phyloP scores from a whole-genome alignment of 2,113 vertebrate species.

The Typhlomys cinereus region DNA sequence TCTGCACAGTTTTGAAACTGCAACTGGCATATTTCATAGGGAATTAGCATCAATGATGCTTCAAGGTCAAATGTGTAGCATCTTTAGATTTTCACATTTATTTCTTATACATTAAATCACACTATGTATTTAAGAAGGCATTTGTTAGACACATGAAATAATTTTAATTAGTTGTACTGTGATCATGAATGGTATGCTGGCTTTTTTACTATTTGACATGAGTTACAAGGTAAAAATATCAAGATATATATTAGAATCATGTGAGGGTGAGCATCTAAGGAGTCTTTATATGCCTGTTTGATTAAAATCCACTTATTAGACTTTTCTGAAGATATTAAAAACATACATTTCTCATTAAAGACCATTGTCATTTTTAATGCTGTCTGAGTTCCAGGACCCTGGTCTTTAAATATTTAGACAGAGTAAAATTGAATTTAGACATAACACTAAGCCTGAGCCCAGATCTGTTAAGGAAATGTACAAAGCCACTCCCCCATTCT shows the following conservation, averaged over 20 bases:
- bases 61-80: constrained; percentile 73
- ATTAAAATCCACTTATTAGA: not conserved
- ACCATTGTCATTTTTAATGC: not conserved
- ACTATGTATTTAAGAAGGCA: not conserved
- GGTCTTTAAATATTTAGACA: not conserved
- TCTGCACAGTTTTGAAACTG: constrained; percentile 71
- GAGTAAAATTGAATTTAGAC: constrained; percentile 28
- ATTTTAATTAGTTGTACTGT: constrained; percentile 54
- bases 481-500: too few relatives aligned
- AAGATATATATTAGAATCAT: constrained; percentile 14
- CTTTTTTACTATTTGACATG: constrained; percentile 22
- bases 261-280: not conserved
- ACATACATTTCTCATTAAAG: not conserved
- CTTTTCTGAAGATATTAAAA: constrained; percentile 36
- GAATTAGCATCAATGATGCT: constrained; percentile 75
- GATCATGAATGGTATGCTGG: constrained; percentile 28
- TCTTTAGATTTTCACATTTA: constrained; percentile 61
- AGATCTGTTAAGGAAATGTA: not conserved
- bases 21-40: constrained; percentile 77
- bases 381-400: not conserved
- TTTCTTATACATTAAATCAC: constrained; percentile 32
- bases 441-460: not conserved
- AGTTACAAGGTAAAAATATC: constrained; percentile 34
- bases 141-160: not conserved
- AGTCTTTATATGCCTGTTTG: not conserved